These are phyloP conservation scores for Hoplodrina blanda DNA, from an alignment of 2,888 invertebrate species.

Conservation along the genomic window DNA sequence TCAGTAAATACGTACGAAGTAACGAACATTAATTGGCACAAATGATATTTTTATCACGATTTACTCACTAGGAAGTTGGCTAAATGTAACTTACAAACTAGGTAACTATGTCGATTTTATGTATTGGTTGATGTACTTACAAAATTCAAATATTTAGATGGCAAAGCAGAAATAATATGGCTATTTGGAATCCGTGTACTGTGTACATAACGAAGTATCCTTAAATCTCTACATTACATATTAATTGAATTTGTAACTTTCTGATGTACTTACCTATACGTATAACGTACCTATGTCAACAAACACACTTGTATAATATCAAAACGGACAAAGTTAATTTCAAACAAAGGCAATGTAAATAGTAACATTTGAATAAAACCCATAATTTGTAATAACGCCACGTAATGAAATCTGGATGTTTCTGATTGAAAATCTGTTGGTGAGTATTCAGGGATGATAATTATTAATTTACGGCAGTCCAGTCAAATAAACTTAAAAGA, in stretches of 20 bases:
- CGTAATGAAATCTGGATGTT: conserved; percentile 6
- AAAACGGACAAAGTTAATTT: conserved; percentile 10
- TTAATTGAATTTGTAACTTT: not conserved
- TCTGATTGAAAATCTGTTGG: conserved; percentile 8
- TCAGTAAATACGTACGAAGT: conserved; percentile 25
- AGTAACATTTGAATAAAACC: not conserved
- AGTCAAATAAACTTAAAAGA: not conserved
- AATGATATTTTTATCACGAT: conserved; percentile 39
- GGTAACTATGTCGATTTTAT: conserved; percentile 7
- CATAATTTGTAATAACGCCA: conserved; percentile 1
- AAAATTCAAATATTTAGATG: not conserved
- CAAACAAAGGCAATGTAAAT: conserved; percentile 21
- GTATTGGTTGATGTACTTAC: not conserved
- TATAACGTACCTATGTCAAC: not conserved
- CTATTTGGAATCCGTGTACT: not conserved
- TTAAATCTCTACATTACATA: not conserved
- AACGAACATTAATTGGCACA: conserved; percentile 46
- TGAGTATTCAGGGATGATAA: conserved; percentile 6
- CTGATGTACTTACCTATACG: not conserved
- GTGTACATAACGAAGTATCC: not conserved
- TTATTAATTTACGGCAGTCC: conserved; percentile 7
- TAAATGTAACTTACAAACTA: conserved; percentile 12
- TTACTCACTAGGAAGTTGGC: conserved; percentile 18
- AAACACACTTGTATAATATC: not conserved
- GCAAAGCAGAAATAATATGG: not conserved